phyloP scores from a whole-genome alignment of 1,140 invertebrate genomes.

The Pseudomyrmex pallidus region DNA sequence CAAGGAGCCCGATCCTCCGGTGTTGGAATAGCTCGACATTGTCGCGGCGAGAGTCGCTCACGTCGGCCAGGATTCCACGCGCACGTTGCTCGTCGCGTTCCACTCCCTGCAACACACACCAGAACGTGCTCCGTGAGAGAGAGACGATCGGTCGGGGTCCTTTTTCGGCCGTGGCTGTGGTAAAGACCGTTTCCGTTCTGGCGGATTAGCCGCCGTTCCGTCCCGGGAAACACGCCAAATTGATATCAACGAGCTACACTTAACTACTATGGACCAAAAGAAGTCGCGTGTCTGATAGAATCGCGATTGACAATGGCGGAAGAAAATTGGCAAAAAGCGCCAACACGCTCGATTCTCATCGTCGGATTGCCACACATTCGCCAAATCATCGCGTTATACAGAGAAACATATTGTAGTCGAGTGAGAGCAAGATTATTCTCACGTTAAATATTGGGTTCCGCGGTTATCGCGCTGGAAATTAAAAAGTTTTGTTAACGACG shows the following conservation, averaged over 20 bases:
- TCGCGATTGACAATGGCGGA: conserved; percentile 10
- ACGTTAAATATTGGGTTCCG: too few species aligned
- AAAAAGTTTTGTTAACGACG: background rate
- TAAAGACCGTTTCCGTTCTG: conserved; percentile 61
- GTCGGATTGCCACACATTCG: background rate
- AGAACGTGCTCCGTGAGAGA: conserved; percentile 69
- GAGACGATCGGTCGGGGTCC: conserved; percentile 67
- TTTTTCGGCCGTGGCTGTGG: conserved; percentile 63
- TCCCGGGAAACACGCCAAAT: conserved; percentile 56
- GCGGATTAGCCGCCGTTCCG: conserved; percentile 55
- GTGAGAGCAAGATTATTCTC: background rate
- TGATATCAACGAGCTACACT: conserved; percentile 52
- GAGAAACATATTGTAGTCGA: background rate
- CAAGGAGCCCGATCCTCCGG: conserved; percentile 81
- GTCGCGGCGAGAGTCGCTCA: conserved; percentile 81
- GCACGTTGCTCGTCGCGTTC: conserved; percentile 84
- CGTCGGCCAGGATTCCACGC: conserved; percentile 85
- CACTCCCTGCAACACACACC: conserved; percentile 84
- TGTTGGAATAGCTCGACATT: conserved; percentile 80
- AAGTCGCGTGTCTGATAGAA: conserved; percentile 36
- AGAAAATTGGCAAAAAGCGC: background rate
- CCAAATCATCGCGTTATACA: background rate
- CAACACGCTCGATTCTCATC: background rate
- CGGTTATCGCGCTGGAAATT: background rate
- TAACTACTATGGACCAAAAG: conserved; percentile 30